Evolutionary conservation across 1,140 invertebrate genomes (phyloP), one percentile per base, ranked within the genome.

Genomic region (Drosophila yakuba): DNA sequence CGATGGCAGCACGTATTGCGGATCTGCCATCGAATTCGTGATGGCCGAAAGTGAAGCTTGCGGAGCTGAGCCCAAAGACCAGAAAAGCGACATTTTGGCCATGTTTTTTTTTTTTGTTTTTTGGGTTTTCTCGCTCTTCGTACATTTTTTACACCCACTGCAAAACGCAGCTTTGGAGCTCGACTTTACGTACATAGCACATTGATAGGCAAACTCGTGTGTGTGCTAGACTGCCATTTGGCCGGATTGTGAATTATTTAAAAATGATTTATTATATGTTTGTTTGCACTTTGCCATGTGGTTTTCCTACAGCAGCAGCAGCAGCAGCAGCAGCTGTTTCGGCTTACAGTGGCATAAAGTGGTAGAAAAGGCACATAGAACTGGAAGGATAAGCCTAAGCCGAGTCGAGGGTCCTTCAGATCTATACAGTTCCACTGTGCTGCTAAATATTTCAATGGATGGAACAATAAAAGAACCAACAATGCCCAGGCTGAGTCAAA

Each of bases 211-310:
- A 36, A 10, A 2, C 38, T 38, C 39, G 52, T 35, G 38, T 43
- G 20, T 20, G 20, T 38, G 47, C 12, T 14, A 14, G 56, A 36
- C 59, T 59, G 57, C 52, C 56, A 54, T 47, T 72, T 69, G 67
- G 68, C 59, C 69, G 78, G 80, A 86, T 82, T 86, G 66, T 88
- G 75, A 86, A 86, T 88, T 83, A 86, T 86, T 86, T 79, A 86
- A 86, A 83, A 86, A 79, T 88, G 83, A 86, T 86, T 86, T 86
- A 86, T 86, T 78, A 73, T 82, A 86, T 86, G 82, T 73, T 74
- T 86, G 82, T 86, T 86, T 85, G 83, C 80, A 80, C 73, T 83
- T 86, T 80, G 68, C 63, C 63, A 74, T 86, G 83, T 71, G 83
- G 83, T 51, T 86, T 77, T 66, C 64, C 80, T 69, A 60, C 62